Percentiles rank a stretch among this genome's conserved stretches.
Conservation (phyloP, 2,888 invertebrate species). For the Bugulina stolonifera region DNA sequence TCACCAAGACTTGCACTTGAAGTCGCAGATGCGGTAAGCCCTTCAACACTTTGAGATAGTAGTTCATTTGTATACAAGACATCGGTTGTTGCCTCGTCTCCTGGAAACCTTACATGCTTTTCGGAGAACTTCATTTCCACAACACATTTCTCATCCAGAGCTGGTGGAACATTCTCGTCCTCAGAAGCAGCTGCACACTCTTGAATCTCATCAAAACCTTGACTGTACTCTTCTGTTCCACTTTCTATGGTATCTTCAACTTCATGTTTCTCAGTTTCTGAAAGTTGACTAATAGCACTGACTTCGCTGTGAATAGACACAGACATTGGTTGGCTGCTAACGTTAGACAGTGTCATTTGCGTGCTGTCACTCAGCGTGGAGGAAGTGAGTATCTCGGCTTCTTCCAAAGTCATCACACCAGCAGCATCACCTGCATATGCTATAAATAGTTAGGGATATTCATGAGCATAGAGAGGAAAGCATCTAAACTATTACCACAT, state of each 20-base stretch:
- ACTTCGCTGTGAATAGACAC: conserved; percentile 10
- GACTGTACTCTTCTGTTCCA: conserved; percentile 1
- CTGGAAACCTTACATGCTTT: conserved; percentile 26
- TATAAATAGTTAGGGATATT: neutral
- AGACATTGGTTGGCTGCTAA: conserved; percentile 10
- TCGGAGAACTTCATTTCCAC: conserved; percentile 16
- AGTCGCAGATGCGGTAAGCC: neutral
- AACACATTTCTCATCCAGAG: conserved; percentile 21
- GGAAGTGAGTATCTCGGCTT: neutral
- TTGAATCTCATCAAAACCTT: conserved; percentile 20
- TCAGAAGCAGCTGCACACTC: neutral
- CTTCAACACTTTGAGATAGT: conserved; percentile 10
- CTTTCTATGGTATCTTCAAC: conserved; percentile 16
- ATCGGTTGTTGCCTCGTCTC: conserved; percentile 1
- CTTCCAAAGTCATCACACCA: conserved; percentile 5
- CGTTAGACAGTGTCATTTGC: neutral
- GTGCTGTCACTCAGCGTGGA: conserved; percentile 23
- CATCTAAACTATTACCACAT: no score
- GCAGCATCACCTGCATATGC: no score
- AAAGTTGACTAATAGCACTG: neutral
- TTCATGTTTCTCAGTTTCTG: conserved; percentile 23
- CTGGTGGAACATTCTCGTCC: neutral
- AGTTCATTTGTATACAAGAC: conserved; percentile 17
- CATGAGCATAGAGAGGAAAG: neutral
- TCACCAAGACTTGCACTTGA: neutral